Evolutionary conservation across 1,140 invertebrate genomes (phyloP).

Genomic region (Psilanteris sp.): DNA sequence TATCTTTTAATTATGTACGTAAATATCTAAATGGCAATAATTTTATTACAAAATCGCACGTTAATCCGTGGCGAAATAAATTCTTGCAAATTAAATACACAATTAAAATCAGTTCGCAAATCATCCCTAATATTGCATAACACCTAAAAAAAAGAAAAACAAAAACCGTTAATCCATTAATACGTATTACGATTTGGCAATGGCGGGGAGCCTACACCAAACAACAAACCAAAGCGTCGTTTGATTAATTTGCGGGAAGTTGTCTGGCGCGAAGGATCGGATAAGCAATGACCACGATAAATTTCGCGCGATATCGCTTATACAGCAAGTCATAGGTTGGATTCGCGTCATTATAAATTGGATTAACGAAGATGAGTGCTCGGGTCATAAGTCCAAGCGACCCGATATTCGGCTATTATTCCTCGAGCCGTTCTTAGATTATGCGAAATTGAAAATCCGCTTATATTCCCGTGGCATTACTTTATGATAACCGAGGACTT

Average conservation of each 20-base stretch:
- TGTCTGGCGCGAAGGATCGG: constrained; percentile 54
- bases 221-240: constrained; percentile 37
- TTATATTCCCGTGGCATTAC: constrained; percentile 28
- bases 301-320: constrained; percentile 62
- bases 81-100: no score
- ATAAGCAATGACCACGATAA: constrained; percentile 65
- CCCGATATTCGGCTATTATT: constrained; percentile 62
- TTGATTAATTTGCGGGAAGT: constrained; percentile 59
- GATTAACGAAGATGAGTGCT: constrained; percentile 63
- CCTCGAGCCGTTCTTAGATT: constrained; percentile 55
- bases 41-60: no score
- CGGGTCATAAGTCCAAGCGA: constrained; percentile 40
- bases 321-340: constrained; percentile 55
- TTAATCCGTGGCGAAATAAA: no score
- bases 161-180: no score
- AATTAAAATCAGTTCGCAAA: no score
- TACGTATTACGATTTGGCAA: not conserved
- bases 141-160: no score
- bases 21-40: no score
- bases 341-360: constrained; percentile 64
- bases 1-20: no score
- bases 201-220: constrained; percentile 5
- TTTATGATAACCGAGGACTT: constrained; percentile 1
- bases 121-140: no score
- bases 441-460: constrained; percentile 65